Percentiles rank a stretch among this genome's conserved stretches.
phyloP scores from a whole-genome alignment of 1,140 invertebrate genomes.

The Eriosoma lanigerum region DNA sequence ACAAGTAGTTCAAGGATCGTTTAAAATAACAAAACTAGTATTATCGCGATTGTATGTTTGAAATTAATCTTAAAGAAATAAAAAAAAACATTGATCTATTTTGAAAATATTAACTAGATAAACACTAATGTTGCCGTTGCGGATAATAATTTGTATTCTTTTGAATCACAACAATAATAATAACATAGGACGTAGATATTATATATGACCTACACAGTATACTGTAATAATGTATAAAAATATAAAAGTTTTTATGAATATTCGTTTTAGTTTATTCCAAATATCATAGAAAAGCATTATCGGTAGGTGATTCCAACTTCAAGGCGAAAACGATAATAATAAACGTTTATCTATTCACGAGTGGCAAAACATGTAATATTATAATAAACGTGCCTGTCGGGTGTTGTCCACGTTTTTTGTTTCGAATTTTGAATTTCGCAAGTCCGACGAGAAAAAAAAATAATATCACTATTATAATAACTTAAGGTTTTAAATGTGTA shows the following conservation, averaged over 20 bases:
- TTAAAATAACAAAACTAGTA: conserved; percentile 7
- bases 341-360: background rate
- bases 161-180: too few relatives aligned
- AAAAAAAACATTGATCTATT: background rate
- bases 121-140: background rate
- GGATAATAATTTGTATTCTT: too few relatives aligned
- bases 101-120: background rate
- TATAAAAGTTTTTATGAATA: background rate
- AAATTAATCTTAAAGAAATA: too few relatives aligned
- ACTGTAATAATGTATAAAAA: too few relatives aligned
- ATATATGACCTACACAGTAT: too few relatives aligned
- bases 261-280: background rate
- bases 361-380: background rate
- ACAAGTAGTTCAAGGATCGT: conserved; percentile 14
- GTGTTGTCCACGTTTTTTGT: background rate
- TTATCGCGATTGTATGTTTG: background rate
- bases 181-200: too few relatives aligned
- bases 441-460: background rate
- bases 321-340: background rate
- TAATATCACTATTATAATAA: background rate
- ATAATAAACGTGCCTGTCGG: background rate
- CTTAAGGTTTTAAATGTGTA: too few relatives aligned
- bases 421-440: background rate
- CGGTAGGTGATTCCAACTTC: background rate
- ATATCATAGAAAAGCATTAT: background rate